Base-by-base conservation (phyloP, 2,888 invertebrate genomes). In the Tridacna gigas region DNA sequence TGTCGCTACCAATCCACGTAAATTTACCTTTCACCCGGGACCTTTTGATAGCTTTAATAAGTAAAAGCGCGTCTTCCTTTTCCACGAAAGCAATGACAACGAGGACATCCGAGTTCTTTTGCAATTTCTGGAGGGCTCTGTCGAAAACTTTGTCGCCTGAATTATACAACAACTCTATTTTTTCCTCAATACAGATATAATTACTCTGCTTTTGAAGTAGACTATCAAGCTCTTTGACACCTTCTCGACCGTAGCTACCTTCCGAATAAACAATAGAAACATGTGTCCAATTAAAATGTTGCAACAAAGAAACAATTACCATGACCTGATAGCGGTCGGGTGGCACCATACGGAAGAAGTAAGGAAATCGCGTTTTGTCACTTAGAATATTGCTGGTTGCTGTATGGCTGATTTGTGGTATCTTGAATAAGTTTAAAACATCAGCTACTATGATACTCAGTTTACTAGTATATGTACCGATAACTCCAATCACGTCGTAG, bases 181-280 rank as follows among this genome's bases (percentile, higher is more conserved):
- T 82, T 63, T 88, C 88, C 13, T 91, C 92, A 60, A 93, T 90
- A 74, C 93, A 93, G n/a, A 87, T 75, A 28, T 77, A 51, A 48
- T 71, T 78, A 12, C 26, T 69, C 13, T 69, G 60, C 15, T 56
- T 71, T 63, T 80, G 75, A 5, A 87, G 74, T 12, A 73, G 74
- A 47, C 77, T 76, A n/a, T 78, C 83, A 28, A 90, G 77, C 37
- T 81, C 77, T 63, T 90, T 89, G 25, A 91, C 88, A 7, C 91
- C 91, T 37, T 90, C 89, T n/a, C 89, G 86, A 0, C 93, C 93
- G 79, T 93, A 93, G 45, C 91, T 89, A 15, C 97, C 97, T 92
- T 97, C 96, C 0, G 97, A 97, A 94, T 97, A 96, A 75, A 97
- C 96, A n/a, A 96, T 96, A 71, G 97, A 97, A 73, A 97, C 96